phyloP scores from a whole-genome alignment of 2,113 vertebrate species.

The Furnarius figulus region DNA sequence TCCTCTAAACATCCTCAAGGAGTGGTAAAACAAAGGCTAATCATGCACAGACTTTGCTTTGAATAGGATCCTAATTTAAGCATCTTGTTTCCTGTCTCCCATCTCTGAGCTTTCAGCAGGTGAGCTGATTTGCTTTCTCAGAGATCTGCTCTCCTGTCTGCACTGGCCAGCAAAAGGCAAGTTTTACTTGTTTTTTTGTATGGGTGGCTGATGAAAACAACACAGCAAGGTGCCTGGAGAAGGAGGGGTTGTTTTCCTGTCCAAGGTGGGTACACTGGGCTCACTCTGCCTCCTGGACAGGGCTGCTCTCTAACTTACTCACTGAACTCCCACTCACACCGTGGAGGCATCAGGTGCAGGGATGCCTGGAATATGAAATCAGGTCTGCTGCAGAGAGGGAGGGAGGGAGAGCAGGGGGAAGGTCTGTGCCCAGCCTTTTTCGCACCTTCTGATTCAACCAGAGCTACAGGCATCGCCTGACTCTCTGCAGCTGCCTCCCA shows the following conservation, averaged over 20 bases:
- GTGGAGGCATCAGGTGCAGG: background rate
- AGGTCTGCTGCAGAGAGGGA: background rate
- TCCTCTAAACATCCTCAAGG: slow-evolving; percentile 17
- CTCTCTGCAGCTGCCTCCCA: slow-evolving; percentile 7
- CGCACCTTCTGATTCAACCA: background rate
- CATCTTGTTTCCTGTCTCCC: background rate
- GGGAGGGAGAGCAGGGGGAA: background rate
- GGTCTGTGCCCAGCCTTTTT: background rate
- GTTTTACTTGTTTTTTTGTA: background rate
- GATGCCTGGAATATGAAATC: background rate
- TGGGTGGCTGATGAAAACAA: background rate
- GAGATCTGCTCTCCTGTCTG: background rate
- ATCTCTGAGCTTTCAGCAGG: background rate
- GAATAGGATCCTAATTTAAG: slow-evolving; percentile 21
- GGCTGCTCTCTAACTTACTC: background rate
- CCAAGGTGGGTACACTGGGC: background rate
- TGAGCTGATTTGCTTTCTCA: background rate
- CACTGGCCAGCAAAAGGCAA: background rate
- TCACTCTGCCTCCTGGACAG: background rate
- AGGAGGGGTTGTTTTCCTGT: background rate
- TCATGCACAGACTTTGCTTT: background rate
- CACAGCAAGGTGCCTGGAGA: background rate
- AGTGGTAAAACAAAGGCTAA: slow-evolving; percentile 41
- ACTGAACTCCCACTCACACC: background rate
- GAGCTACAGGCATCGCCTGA: background rate